phyloP scores from a whole-genome alignment of 1,140 invertebrate species.

The Trigoniulus corallinus region DNA sequence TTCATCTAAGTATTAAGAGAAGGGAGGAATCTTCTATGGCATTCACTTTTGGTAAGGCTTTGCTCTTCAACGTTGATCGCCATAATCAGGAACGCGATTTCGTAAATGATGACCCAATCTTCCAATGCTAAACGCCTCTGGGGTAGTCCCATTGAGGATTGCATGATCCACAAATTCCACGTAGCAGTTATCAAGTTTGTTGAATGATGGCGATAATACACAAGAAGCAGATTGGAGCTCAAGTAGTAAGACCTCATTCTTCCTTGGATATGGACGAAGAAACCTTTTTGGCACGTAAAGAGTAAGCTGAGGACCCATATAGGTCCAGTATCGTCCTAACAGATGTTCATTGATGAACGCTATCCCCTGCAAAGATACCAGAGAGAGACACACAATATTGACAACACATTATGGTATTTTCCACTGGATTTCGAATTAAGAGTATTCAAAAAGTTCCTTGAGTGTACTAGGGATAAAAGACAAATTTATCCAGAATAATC shows the following conservation, averaged over 20 bases:
- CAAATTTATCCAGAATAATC: neutral
- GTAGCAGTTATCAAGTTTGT: neutral
- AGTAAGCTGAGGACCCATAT: constrained; percentile 53
- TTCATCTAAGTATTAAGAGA: neutral
- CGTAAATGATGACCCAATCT: neutral
- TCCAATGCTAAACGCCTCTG: neutral
- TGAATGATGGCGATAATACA: too few relatives aligned
- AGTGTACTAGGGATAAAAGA: neutral
- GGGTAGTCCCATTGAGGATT: neutral
- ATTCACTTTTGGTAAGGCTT: neutral
- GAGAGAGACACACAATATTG: neutral
- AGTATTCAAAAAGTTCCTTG: neutral
- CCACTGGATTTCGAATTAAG: neutral
- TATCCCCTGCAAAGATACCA: constrained; percentile 35
- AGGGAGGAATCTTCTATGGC: neutral
- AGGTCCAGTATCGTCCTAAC: constrained; percentile 60
- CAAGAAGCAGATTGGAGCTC: constrained; percentile 24
- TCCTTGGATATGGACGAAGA: constrained; percentile 20
- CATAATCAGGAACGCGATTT: too few relatives aligned
- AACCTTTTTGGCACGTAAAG: constrained; percentile 46
- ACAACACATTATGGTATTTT: neutral
- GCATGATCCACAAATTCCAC: neutral
- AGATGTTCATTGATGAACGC: constrained; percentile 53
- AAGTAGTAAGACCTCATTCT: constrained; percentile 22
- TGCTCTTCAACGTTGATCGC: too few relatives aligned